phyloP scores from a whole-genome alignment of 2,797 vertebrate species.

The Muscicapa striata region DNA sequence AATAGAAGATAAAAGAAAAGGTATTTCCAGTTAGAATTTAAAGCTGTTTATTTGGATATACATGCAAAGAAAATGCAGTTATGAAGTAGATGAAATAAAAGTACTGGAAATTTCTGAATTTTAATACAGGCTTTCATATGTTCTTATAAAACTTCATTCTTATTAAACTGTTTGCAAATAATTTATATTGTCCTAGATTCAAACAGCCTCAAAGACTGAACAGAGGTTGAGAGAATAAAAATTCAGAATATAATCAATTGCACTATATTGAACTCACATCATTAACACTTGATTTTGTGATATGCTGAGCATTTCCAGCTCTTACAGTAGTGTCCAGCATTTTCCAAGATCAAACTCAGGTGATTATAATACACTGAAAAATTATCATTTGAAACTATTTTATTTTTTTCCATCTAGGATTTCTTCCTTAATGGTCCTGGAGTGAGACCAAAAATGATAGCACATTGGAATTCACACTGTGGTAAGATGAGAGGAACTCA shows the following conservation, averaged over 20 bases:
- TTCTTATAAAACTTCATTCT: background rate
- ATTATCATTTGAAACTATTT: background rate
- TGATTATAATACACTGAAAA: background rate
- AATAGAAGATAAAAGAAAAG: background rate
- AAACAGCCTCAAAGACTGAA: background rate
- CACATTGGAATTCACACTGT: background rate
- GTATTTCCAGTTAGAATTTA: background rate
- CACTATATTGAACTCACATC: background rate
- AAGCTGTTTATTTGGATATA: background rate
- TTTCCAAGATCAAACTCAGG: background rate
- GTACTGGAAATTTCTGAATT: background rate
- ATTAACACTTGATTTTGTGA: background rate
- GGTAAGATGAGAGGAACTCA: background rate
- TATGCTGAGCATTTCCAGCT: background rate
- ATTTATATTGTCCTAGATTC: background rate
- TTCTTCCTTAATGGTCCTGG: background rate
- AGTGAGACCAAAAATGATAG: background rate
- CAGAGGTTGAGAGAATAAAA: background rate
- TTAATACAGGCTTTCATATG: background rate
- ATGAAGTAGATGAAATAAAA: background rate
- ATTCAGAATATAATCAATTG: background rate
- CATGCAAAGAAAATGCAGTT: background rate
- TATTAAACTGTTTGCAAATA: background rate
- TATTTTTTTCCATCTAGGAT: background rate
- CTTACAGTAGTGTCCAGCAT: background rate